These are phyloP conservation scores for Anisognathus igniventris DNA, from an alignment of 2,797 vertebrate genomes.

Conservation along the genomic window DNA sequence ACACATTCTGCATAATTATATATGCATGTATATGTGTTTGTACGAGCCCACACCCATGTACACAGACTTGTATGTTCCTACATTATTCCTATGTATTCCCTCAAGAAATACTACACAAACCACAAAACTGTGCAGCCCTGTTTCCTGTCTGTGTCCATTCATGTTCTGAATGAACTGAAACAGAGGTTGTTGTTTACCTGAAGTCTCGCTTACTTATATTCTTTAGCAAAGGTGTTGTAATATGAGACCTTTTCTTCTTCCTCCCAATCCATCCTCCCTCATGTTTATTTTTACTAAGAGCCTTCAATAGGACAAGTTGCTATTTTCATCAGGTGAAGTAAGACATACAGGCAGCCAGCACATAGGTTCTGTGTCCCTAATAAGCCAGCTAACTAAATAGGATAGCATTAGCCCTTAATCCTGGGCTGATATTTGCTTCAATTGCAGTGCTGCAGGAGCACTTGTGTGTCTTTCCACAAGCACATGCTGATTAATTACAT, in stretches of 20 bases:
- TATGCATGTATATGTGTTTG: not conserved
- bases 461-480: not conserved
- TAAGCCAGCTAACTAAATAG: not conserved
- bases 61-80: not conserved
- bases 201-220: not conserved
- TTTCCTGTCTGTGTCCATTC: not conserved
- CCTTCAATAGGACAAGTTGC: not conserved
- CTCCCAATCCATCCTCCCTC: not conserved
- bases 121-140: not conserved
- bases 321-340: not conserved
- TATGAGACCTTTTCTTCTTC: not conserved
- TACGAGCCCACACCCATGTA: not conserved
- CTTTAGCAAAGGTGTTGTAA: not conserved
- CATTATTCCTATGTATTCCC: not conserved
- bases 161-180: not conserved
- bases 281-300: not conserved
- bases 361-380: not conserved
- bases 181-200: fast-evolving
- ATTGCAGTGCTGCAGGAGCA: not conserved
- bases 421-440: not conserved
- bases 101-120: not conserved
- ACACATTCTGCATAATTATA: not conserved
- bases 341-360: fast-evolving
- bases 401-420: not conserved
- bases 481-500: not conserved